Conservation (phyloP, 2,888 invertebrate genomes). For the Empis stercorea region DNA sequence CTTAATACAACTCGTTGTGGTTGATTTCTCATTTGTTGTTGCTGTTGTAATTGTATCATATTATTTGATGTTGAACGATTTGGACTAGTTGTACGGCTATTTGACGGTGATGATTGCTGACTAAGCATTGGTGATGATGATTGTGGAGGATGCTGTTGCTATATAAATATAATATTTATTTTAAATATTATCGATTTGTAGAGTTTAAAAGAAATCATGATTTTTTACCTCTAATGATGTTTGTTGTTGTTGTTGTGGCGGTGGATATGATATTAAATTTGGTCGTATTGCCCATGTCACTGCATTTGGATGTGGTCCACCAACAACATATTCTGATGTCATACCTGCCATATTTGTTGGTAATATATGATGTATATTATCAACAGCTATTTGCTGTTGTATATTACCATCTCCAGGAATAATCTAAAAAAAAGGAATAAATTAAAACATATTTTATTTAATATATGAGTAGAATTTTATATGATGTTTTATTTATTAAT, state of each 20-base stretch:
- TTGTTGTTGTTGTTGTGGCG: constrained; percentile 13
- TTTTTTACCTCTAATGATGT: constrained; percentile 18
- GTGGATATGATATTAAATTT: constrained; percentile 18
- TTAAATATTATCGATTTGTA: too few relatives aligned
- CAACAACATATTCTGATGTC: constrained; percentile 27
- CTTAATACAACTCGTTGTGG: constrained; percentile 24
- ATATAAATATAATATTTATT: not conserved
- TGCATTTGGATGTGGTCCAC: constrained; percentile 23
- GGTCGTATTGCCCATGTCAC: constrained; percentile 26
- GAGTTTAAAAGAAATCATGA: too few relatives aligned
- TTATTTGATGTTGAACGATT: constrained; percentile 29
- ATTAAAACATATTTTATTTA: too few relatives aligned
- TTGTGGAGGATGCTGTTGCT: constrained; percentile 35
- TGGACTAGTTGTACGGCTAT: constrained; percentile 60
- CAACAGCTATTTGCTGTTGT: constrained; percentile 26
- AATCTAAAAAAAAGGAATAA: constrained; percentile 19
- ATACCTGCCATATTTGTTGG: constrained; percentile 31
- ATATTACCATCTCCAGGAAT: constrained; percentile 25
- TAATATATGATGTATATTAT: constrained; percentile 31
- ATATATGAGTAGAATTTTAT: too few relatives aligned
- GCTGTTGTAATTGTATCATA: constrained; percentile 18
- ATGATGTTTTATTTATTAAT: too few relatives aligned
- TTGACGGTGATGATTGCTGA: constrained; percentile 62
- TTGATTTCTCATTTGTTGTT: constrained; percentile 24
- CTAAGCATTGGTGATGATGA: constrained; percentile 60